Evolutionary conservation across 2,113 vertebrate genomes (phyloP), one percentile per base, ranked within the genome.

Genomic region (Charina bottae): DNA sequence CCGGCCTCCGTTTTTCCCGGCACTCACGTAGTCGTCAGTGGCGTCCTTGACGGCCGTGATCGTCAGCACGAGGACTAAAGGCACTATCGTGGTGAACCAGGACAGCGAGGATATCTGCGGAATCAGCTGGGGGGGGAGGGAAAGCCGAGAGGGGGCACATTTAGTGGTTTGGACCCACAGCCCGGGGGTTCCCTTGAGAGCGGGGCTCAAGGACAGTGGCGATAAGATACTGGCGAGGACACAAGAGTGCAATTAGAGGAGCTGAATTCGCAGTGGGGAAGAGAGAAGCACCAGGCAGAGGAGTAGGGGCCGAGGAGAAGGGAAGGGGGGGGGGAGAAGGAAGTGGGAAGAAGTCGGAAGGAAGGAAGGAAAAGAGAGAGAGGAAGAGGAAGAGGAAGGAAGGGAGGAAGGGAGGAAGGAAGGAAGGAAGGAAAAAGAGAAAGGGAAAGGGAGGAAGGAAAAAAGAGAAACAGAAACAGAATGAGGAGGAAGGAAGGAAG

Each of bases 41-140:
- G 99, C 99, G 23, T 99, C 99, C 97, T 99, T 99, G 90, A 99
- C 98, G 91, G 99, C 99, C 26, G 99, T 99, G 98, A 99, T 99
- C 97, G 98, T 98, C 93, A 99, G 98, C 95, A 99, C 99, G 85
- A 99, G 98, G 95, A 98, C 99, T 97, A 99, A 98, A 99, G 99
- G 99, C 99, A 99, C 99, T 1, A 99, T 99, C 97, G 99, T 99
- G 95, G 99, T 99, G 98, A 99, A 99, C 99, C 99, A 99, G 93
- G 99, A 99, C 58, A 99, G 97, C 0, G 99, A 99, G 10, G 99
- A 99, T 94, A 99, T 99, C 97, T 99, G 99, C 19, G 99, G 99
- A 96, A 99, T 99, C 98, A 99, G 96, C 99, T 99, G 93, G 5
- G 12, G 4, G 4, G 0, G 56, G 26, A 37, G 53, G 37, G 37